Conservation (phyloP, 1,140 invertebrate genomes). For the Drosophila chauvacae region DNA sequence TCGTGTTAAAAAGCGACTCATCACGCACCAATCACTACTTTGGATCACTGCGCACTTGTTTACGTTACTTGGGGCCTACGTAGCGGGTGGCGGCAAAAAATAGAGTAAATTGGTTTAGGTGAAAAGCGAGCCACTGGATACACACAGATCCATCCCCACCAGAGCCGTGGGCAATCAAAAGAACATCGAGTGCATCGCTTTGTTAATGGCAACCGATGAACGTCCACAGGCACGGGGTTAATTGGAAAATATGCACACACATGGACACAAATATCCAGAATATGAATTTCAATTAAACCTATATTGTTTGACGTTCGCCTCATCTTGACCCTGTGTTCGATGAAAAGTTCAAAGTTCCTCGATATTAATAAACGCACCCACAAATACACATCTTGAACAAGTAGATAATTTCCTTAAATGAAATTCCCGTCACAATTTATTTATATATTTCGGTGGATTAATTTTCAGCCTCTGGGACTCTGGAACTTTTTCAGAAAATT, state of each 20-base stretch:
- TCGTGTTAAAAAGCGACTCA: conserved; percentile 1
- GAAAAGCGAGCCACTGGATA: conserved; percentile 28
- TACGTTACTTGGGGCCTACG: conserved; percentile 31
- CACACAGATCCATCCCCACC: conserved; percentile 23
- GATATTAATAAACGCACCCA: conserved; percentile 20
- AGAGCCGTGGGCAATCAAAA: conserved; percentile 42
- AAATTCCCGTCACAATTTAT: conserved; percentile 15
- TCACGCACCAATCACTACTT: conserved; percentile 25
- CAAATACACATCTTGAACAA: conserved; percentile 11
- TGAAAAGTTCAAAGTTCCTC: conserved; percentile 43
- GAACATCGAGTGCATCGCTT: conserved; percentile 53
- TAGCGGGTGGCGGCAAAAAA: conserved; percentile 27
- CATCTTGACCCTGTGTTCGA: conserved; percentile 26
- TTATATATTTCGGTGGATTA: conserved; percentile 18
- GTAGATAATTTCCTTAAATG: conserved; percentile 9
- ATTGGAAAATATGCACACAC: conserved; percentile 46
- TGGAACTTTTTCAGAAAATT: conserved; percentile 36
- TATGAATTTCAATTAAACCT: conserved; percentile 54
- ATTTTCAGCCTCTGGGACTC: conserved; percentile 14
- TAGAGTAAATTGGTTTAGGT: conserved; percentile 46
- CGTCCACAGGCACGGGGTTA: conserved; percentile 21
- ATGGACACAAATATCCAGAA: conserved; percentile 9
- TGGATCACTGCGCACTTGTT: conserved; percentile 16
- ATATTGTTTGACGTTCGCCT: conserved; percentile 45
- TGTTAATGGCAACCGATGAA: conserved; percentile 34